Base-by-base conservation (phyloP, 2,113 vertebrate species). In the Callospermophilus lateralis region DNA sequence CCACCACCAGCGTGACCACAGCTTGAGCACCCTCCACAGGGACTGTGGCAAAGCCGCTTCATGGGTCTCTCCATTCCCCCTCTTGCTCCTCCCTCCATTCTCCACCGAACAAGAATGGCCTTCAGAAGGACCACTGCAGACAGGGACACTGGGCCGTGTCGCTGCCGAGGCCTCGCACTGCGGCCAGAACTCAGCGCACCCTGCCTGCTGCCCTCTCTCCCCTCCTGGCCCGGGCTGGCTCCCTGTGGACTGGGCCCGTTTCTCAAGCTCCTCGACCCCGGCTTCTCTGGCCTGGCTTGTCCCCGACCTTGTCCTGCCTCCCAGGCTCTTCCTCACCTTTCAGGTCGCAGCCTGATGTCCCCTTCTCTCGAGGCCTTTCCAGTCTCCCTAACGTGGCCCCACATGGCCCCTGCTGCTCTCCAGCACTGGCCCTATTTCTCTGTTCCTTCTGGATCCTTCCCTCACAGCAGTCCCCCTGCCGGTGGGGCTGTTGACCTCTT, bases 1-100 rank as follows among this genome's bases (percentile, higher is more conserved):
- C 51, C 28, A n/a, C 24, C 3, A 4, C 6, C 51, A 28, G 45
- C 6, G 8, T 1, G 0, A 26, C n/a, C 19, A 0, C 1, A 13
- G 37, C n/a, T 5, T 17, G 11, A 34, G 1, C 17, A 4, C 15
- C n/a, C 39, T 53, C 34, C 45, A 30, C 1, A 3, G 20, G n/a
- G 30, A 19, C 65, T 8, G 39, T 58, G 48, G 34, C 65, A 16
- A 51, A 26, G 61, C 28, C 28, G 19, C n/a, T 24, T 8, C 42
- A 26, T 0, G 16, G 45, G 42, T 10, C 32, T 51, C 28, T 48
- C 72, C 26, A 34, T 19, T 34, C 22, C 34, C 17, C 2, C 6
- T 6, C 45, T 45, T 45, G 42, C 63, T 42, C 12, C 19, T 55
- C 72, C 58, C 55, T 74, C 53, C 58, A 26, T 78, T 48, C 45